Conservation (phyloP, 2,888 invertebrate genomes). For the Octonoba sinensis region DNA sequence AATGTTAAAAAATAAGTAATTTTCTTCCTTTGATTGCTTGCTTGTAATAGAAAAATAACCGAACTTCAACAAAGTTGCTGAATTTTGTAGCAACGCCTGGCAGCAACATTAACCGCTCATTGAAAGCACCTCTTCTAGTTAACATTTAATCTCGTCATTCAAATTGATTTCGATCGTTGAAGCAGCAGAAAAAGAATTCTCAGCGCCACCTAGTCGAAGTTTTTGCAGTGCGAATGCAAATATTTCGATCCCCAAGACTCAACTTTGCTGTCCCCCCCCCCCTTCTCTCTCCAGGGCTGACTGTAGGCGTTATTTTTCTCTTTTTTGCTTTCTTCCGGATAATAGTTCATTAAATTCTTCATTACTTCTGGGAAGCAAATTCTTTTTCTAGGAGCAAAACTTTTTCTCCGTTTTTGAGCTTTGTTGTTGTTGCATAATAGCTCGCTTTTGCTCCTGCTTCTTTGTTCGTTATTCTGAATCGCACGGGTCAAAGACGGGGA, state of each 20-base stretch:
- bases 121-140: no score
- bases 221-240: slow-evolving; percentile 42
- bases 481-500: slow-evolving; percentile 32
- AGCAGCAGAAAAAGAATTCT: not conserved
- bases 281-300: slow-evolving; percentile 15
- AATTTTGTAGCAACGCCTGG: no score
- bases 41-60: no score
- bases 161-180: no score
- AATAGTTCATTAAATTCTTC: slow-evolving; percentile 64
- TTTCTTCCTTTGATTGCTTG: no score
- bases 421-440: slow-evolving; percentile 49
- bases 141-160: no score
- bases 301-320: slow-evolving; percentile 35
- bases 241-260: slow-evolving; percentile 39
- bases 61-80: no score
- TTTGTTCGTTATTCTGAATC: slow-evolving; percentile 1
- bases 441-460: slow-evolving; percentile 32
- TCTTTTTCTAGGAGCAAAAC: slow-evolving; percentile 11
- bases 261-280: slow-evolving; percentile 28
- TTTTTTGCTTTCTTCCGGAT: slow-evolving; percentile 55
- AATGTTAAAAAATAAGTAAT: no score
- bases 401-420: slow-evolving; percentile 35
- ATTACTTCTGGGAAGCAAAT: slow-evolving; percentile 53
- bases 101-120: no score
- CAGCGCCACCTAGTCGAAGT: slow-evolving; percentile 13